A percentile compares a stretch with the other conserved stretches of the same genome.
Conservation (phyloP, 1,140 invertebrate genomes). For the Solen grandis region DNA sequence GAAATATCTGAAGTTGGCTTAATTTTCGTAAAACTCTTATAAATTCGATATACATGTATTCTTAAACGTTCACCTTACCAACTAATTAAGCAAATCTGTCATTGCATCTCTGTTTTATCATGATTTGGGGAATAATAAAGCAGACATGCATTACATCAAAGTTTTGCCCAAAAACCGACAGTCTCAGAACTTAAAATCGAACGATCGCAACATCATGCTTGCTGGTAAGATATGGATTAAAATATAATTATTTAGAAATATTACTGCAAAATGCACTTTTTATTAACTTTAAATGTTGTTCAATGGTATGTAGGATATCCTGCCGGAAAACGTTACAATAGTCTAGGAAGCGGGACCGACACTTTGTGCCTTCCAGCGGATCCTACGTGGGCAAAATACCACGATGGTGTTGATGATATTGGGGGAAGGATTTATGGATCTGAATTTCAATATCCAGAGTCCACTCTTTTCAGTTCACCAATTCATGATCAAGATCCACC, state of each 20-base stretch:
- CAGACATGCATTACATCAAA: not conserved
- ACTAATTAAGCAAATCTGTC: too few relatives aligned
- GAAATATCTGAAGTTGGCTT: too few relatives aligned
- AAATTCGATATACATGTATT: too few relatives aligned
- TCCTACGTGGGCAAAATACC: conserved; percentile 31
- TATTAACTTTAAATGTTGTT: not conserved
- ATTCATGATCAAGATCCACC: conserved; percentile 43
- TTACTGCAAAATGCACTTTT: not conserved
- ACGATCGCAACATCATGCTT: too few relatives aligned
- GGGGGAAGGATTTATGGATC: conserved; percentile 46
- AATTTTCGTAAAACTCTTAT: too few relatives aligned
- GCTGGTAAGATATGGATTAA: not conserved
- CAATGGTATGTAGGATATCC: not conserved
- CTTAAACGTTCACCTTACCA: too few relatives aligned
- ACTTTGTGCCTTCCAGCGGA: conserved; percentile 20
- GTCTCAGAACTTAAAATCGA: too few relatives aligned
- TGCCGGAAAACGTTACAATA: conserved; percentile 17
- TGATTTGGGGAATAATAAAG: too few relatives aligned
- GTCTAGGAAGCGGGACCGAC: conserved; percentile 31
- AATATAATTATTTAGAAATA: not conserved
- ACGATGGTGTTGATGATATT: not conserved
- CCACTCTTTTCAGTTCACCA: not conserved
- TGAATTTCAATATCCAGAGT: conserved; percentile 25
- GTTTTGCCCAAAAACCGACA: not conserved
- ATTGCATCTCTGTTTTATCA: too few relatives aligned